These are phyloP conservation scores for Drosophila longiperda DNA, from an alignment of 2,888 invertebrate genomes.

Conservation along the genomic window DNA sequence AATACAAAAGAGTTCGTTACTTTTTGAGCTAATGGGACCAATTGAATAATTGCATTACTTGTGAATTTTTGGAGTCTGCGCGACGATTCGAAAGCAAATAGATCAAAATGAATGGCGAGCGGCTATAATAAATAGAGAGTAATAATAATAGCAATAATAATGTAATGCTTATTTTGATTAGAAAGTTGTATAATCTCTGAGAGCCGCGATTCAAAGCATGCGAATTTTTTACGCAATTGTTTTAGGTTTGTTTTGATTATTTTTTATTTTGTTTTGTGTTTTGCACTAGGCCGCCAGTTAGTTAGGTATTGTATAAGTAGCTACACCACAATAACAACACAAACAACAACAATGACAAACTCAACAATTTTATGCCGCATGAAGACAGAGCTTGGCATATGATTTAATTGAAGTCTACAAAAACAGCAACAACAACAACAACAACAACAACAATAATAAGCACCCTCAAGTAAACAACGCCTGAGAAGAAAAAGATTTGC, in stretches of 20 bases:
- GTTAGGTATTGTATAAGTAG: constrained; percentile 58
- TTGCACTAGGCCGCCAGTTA: constrained; percentile 41
- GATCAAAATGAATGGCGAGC: constrained; percentile 22
- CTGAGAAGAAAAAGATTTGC: constrained; percentile 19
- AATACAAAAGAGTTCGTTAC: constrained; percentile 12
- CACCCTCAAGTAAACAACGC: constrained; percentile 20
- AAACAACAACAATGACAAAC: constrained; percentile 36
- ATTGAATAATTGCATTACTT: constrained; percentile 53
- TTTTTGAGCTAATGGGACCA: constrained; percentile 48
- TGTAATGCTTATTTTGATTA: constrained; percentile 72
- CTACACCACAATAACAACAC: constrained; percentile 3
- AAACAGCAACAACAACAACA: constrained; percentile 6
- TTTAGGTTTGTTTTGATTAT: constrained; percentile 47
- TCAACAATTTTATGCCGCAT: constrained; percentile 60
- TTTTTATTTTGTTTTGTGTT: constrained; percentile 15
- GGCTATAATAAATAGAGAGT: constrained; percentile 29
- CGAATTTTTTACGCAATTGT: constrained; percentile 69
- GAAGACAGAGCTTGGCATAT: constrained; percentile 62
- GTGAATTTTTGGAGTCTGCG: constrained; percentile 29
- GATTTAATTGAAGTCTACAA: constrained; percentile 72
- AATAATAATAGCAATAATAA: constrained; percentile 54
- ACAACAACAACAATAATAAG: constrained; percentile 24
- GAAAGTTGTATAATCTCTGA: constrained; percentile 75
- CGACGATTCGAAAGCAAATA: constrained; percentile 49
- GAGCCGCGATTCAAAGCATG: constrained; percentile 65